Percentiles rank a stretch among this genome's conserved stretches.
Conservation (phyloP, 2,888 invertebrate species). For the Epirrhoe tristata region DNA sequence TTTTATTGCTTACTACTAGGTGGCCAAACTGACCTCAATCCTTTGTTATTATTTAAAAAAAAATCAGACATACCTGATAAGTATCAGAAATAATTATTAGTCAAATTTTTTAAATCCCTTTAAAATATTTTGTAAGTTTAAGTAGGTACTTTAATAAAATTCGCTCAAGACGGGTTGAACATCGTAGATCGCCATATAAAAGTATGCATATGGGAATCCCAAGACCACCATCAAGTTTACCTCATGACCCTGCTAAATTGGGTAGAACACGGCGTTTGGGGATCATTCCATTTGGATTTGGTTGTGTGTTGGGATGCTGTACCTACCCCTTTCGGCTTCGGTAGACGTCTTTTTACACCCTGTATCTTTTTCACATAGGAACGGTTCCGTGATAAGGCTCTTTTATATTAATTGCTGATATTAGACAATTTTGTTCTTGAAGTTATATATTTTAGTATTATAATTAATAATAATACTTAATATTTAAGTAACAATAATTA, state of each 20-base stretch:
- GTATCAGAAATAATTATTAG: background rate
- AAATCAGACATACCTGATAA: background rate
- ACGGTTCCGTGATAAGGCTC: no score
- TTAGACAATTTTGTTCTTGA: no score
- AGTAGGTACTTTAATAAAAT: background rate
- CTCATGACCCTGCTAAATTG: conserved; percentile 1
- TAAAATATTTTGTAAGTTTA: background rate
- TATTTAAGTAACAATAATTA: no score
- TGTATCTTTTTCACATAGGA: no score
- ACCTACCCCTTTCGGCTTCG: no score
- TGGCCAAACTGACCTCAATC: no score
- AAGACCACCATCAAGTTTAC: background rate
- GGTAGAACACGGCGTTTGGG: background rate
- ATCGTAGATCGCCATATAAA: background rate
- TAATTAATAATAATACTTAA: no score
- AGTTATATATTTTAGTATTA: no score
- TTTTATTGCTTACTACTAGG: background rate
- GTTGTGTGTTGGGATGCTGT: no score
- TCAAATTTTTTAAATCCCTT: background rate
- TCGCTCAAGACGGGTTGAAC: background rate
- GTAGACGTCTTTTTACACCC: no score
- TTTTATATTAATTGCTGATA: no score
- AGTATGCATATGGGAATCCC: background rate
- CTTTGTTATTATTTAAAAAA: background rate
- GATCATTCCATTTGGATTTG: no score